Base-by-base conservation (phyloP, 2,797 vertebrate species). In the Urophycis tenuis region DNA sequence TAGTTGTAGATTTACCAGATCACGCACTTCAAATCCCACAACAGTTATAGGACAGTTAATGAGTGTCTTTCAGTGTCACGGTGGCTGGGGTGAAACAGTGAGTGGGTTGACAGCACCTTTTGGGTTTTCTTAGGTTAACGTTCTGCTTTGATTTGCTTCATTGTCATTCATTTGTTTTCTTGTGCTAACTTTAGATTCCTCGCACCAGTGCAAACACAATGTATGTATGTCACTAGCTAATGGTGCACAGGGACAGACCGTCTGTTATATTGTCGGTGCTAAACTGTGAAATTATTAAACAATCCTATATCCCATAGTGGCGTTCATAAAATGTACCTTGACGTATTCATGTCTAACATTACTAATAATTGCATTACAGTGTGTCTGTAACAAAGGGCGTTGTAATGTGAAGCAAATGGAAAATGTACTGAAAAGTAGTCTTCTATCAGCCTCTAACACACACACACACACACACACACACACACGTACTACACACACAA, bases 1-100 rank as follows among this genome's bases (percentile, higher is more conserved):
- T 87, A 85, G 88, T 89, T 89, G 85, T 74, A 89, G 86, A 90
- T 91, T 93, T 87, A 93, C 91, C 88, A 89, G 90, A 89, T 90
- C 86, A 89, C 88, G 86, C 76, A 35, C 88, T 89, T 87, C 84
- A 91, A 87, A 88, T 84, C 77, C 71, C 80, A 85, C 83, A 45
- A 33, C 3, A 77, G 88, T 86, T 89, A 77, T 82, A 87, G 80
- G 80, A 60, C 80, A 78, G 91, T 93, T 92, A 92, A 91, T 92
- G 83, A 92, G 84, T 93, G 87, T 88, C 86, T 84, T n/a, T n/a
- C 49, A 22, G 19, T 19, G 49, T 53, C 49, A 53, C 3, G 49
- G 49, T 22, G 49, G 49, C 49, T 22, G 19, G 49, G 17, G 49
- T 14, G 12, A 22, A 22, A 53, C 49, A 53, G 49, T 22, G 19